Evolutionary conservation across 2,888 invertebrate species (phyloP).

Genomic region (Smittia sp.): DNA sequence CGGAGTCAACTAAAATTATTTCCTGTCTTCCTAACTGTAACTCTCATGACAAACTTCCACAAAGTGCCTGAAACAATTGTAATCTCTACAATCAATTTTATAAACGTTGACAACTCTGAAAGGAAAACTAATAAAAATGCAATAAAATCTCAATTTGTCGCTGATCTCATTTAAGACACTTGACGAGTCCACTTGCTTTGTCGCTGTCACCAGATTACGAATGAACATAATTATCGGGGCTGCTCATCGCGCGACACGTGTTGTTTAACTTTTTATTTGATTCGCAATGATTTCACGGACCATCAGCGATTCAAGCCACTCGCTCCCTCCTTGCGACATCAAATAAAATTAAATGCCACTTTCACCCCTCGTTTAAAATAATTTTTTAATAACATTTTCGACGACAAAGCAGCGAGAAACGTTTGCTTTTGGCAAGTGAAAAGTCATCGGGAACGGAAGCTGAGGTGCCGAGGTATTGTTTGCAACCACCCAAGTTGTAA

Average conservation of each 20-base stretch:
- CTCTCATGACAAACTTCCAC: neutral
- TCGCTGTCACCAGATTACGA: conserved; percentile 8
- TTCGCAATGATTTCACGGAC: neutral
- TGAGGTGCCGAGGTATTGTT: neutral
- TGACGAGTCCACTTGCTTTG: conserved; percentile 34
- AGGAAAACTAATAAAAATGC: conserved; percentile 28
- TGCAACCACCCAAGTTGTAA: conserved; percentile 20
- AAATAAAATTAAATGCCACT: conserved; percentile 37
- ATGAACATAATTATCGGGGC: neutral
- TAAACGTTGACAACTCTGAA: neutral
- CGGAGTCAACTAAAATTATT: neutral
- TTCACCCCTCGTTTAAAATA: conserved; percentile 32
- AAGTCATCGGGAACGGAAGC: neutral
- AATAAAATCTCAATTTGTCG: conserved; percentile 36
- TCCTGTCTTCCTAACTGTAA: neutral
- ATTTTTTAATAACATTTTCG: conserved; percentile 31
- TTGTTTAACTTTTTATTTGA: conserved; percentile 35
- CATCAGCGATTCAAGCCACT: neutral
- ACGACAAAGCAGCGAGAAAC: conserved; percentile 18
- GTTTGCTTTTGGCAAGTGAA: conserved; percentile 29
- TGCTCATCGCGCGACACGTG: conserved; percentile 3
- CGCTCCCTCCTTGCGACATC: neutral
- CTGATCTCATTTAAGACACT: conserved; percentile 31
- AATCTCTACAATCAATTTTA: conserved; percentile 11
- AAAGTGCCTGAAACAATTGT: neutral